Percentiles rank a stretch among this genome's conserved stretches.
Evolutionary conservation across 2,797 vertebrate species (phyloP).

Genomic region (Caiman crocodilus): DNA sequence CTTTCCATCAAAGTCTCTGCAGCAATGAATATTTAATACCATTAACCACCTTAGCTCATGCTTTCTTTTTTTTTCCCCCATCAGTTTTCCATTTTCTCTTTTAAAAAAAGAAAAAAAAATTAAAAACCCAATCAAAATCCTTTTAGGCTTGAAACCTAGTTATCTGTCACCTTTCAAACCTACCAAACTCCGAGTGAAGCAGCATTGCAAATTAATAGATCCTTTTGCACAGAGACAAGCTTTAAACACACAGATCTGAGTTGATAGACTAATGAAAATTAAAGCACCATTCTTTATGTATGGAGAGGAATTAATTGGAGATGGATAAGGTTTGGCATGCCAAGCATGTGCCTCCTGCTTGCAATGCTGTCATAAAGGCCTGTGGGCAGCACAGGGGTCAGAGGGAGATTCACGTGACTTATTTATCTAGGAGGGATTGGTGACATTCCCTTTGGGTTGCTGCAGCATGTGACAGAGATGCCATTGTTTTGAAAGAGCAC

Average conservation of each 20-base stretch:
- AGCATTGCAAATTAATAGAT: neutral
- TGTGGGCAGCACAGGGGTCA: neutral
- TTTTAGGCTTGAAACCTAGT: neutral
- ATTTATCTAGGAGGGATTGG: neutral
- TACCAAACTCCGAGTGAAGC: neutral
- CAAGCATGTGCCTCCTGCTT: neutral
- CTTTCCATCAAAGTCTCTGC: neutral
- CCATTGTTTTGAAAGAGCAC: neutral
- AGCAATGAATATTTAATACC: neutral
- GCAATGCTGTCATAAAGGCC: neutral
- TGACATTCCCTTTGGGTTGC: neutral
- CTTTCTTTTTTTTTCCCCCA: neutral
- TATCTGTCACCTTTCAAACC: neutral
- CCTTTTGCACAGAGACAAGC: neutral
- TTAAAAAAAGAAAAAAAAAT: neutral
- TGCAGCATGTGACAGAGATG: neutral
- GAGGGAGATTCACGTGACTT: neutral
- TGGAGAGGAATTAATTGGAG: constrained; percentile 7
- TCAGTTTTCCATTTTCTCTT: neutral
- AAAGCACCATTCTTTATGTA: constrained; percentile 4
- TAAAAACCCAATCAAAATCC: constrained; percentile 14
- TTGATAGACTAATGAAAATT: constrained; percentile 27
- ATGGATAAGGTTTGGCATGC: neutral
- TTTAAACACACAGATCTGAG: neutral
- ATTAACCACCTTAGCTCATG: neutral